Percentiles rank a stretch among this genome's conserved stretches.
These are phyloP conservation scores for Tolmerus cingulatus DNA, from an alignment of 2,888 invertebrate species.

Conservation along the genomic window DNA sequence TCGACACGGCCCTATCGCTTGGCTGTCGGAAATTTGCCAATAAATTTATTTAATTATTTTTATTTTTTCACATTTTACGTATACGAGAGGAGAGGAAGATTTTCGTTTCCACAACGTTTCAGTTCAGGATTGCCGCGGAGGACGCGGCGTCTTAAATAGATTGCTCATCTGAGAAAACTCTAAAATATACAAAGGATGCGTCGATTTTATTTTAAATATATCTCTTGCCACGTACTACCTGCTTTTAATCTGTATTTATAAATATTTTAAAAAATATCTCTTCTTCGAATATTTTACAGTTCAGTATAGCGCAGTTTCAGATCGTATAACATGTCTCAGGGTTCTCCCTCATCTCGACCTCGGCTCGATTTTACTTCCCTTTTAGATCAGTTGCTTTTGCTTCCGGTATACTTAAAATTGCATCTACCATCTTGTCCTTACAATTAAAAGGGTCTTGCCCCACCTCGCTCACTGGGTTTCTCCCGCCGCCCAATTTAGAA, in stretches of 20 bases:
- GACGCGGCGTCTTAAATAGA: not conserved
- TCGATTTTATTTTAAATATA: constrained; percentile 15
- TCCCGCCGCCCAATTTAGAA: constrained; percentile 9
- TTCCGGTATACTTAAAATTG: constrained; percentile 28
- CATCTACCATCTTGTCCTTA: not conserved
- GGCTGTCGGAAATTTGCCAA: not conserved
- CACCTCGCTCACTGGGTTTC: not conserved
- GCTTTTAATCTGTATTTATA: constrained; percentile 4
- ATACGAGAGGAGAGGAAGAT: constrained; percentile 32
- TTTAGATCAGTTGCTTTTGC: not conserved
- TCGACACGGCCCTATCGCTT: not conserved
- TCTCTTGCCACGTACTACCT: not conserved
- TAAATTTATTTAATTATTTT: not conserved
- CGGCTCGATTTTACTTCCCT: not conserved
- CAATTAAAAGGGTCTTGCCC: not conserved
- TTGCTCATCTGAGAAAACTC: not conserved
- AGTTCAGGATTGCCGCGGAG: not conserved
- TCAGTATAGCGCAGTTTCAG: constrained; percentile 16
- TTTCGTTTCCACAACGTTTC: constrained; percentile 8
- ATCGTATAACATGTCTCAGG: constrained; percentile 18
- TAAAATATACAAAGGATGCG: constrained; percentile 6
- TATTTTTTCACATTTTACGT: constrained; percentile 16
- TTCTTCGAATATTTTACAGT: constrained; percentile 2
- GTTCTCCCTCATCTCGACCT: not conserved
- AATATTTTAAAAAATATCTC: constrained; percentile 39